A percentile compares a stretch with the other conserved stretches of the same genome.
Conservation (phyloP, 1,140 invertebrate genomes). For the Chionoecetes opilio region DNA sequence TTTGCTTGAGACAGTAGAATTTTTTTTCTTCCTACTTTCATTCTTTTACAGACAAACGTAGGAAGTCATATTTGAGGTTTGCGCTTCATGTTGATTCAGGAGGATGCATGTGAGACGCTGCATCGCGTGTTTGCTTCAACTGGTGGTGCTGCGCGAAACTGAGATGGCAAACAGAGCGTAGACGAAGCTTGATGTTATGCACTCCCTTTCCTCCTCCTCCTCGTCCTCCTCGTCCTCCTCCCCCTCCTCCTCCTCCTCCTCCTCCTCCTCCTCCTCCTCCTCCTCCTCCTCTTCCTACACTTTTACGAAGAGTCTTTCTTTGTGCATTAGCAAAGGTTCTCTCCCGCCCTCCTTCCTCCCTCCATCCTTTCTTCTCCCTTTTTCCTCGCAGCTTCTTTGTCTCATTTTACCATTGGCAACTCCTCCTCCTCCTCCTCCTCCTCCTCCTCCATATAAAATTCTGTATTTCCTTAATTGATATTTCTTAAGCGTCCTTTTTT, state of each 20-base stretch:
- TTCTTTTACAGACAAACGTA: constrained; percentile 17
- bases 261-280: constrained; percentile 45
- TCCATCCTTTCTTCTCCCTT: constrained; percentile 11
- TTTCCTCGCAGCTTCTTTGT: constrained; percentile 33
- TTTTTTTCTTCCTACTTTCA: not conserved
- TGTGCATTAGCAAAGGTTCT: constrained; percentile 31
- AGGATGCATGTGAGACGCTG: constrained; percentile 41
- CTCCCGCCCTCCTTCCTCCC: constrained; percentile 21
- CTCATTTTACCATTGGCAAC: not conserved
- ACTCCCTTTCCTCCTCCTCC: not conserved
- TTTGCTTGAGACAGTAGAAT: not conserved
- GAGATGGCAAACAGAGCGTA: constrained; percentile 49
- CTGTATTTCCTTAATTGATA: not conserved
- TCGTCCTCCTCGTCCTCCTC: not conserved
- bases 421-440: not conserved
- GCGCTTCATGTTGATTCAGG: constrained; percentile 42
- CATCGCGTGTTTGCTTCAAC: constrained; percentile 38
- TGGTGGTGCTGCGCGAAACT: not conserved
- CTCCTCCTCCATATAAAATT: not conserved
- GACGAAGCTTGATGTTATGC: not conserved
- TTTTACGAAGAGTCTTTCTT: constrained; percentile 39
- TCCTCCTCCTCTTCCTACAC: constrained; percentile 45
- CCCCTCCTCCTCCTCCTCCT: constrained; percentile 28
- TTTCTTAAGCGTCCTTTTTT: not conserved
- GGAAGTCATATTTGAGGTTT: constrained; percentile 55